These are phyloP conservation scores for Sylvietta virens DNA, from an alignment of 2,113 vertebrate genomes.

Conservation along the genomic window DNA sequence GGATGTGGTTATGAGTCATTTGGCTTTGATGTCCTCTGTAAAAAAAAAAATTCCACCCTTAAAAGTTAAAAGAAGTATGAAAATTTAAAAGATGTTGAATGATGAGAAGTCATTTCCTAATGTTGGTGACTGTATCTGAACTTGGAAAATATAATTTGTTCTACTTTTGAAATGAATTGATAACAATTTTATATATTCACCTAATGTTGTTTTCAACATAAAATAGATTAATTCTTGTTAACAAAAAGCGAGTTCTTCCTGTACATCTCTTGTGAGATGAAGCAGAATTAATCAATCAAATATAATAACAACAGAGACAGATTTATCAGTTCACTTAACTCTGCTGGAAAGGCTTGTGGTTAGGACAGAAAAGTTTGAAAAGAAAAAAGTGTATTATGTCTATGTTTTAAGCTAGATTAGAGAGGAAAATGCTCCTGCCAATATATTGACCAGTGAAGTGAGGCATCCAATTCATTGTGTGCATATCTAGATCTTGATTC, in stretches of 20 bases:
- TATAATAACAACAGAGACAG: neutral
- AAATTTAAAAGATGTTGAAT: neutral
- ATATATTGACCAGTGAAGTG: neutral
- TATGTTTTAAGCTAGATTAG: neutral
- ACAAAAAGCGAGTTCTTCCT: neutral
- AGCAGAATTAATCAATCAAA: neutral
- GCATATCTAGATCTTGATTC: neutral
- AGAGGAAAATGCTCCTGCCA: neutral
- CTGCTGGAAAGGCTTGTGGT: neutral
- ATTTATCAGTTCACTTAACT: constrained; percentile 8
- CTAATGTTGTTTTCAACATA: neutral
- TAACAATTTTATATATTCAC: neutral
- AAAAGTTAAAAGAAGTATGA: neutral
- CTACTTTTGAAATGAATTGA: neutral
- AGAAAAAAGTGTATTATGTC: neutral
- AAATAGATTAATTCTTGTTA: neutral
- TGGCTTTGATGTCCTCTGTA: neutral
- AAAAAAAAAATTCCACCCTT: neutral
- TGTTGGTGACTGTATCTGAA: neutral
- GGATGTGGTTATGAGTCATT: neutral
- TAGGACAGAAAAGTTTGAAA: neutral
- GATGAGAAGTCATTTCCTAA: neutral
- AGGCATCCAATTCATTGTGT: neutral
- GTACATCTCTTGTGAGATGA: neutral
- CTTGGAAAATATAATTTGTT: neutral